A percentile compares a stretch with the other conserved stretches of the same genome.
Conservation (phyloP, 2,888 invertebrate genomes). For the Trichogramma evanescens region DNA sequence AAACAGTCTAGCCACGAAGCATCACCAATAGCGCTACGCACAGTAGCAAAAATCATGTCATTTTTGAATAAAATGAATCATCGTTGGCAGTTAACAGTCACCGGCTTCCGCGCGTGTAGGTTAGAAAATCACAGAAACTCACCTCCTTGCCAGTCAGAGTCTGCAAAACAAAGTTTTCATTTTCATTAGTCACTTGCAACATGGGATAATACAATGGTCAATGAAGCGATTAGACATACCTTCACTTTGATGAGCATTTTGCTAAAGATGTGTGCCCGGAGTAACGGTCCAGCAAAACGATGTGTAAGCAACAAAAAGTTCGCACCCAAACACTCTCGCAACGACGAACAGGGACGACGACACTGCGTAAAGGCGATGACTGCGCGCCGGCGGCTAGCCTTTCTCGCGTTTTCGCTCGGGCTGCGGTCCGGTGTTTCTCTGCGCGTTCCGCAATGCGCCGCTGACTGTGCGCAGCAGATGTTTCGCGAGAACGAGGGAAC, state of each 20-base stretch:
- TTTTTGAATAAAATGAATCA: neutral
- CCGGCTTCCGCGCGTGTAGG: constrained; percentile 9
- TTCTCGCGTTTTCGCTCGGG: too few relatives aligned
- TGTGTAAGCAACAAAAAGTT: too few relatives aligned
- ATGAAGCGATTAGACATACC: constrained; percentile 49
- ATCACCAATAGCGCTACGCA: neutral
- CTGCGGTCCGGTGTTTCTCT: too few relatives aligned
- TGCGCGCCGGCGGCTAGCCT: too few relatives aligned
- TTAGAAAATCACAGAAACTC: constrained; percentile 29
- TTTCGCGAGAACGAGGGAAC: too few relatives aligned
- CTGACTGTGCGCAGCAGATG: too few relatives aligned
- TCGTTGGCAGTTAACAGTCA: constrained; percentile 11
- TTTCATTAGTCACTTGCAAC: constrained; percentile 13
- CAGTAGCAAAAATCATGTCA: neutral
- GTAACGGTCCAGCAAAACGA: too few relatives aligned
- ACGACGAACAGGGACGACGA: too few relatives aligned
- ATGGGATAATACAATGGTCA: neutral
- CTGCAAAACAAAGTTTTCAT: constrained; percentile 50
- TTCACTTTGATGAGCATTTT: constrained; percentile 78
- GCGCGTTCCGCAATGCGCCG: too few relatives aligned
- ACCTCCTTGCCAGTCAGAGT: constrained; percentile 83
- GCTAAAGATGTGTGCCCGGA: too few relatives aligned
- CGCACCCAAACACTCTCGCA: too few relatives aligned
- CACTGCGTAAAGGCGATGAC: too few relatives aligned
- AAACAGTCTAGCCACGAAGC: neutral